Evolutionary conservation across 2,797 vertebrate genomes (phyloP), one percentile per base, ranked within the genome.

Genomic region (Sphaeramia orbicularis): DNA sequence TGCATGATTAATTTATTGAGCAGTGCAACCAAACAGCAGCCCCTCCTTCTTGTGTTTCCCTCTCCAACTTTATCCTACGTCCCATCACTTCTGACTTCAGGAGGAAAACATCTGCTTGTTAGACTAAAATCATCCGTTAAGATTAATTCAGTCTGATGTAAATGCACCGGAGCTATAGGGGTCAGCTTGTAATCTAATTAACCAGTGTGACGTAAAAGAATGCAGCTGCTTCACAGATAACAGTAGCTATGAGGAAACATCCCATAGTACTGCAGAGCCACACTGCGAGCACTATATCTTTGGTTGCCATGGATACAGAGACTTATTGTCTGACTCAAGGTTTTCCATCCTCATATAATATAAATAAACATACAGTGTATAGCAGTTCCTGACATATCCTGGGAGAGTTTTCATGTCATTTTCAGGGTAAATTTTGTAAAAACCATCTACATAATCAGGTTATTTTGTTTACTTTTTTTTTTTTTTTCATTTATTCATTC

Each of bases 1-100:
- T 87, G 90, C 87, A 78, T 89, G 87, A 91, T 86, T 77, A 86
- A 91, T 88, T 53, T 81, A 90, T 80, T 59, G 81, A 90, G 68
- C 37, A 49, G 62, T 54, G 78, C 74, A 63, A 69, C 51, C 51
- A 70, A 51, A 30, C 27, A 30, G 27, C 27, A 41, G 27, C 55
- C 69, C 65, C 65, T 14, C 69, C 71, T 69, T 50, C 47, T 30
- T 14, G 41, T 11, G 12, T 38, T 37, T 18, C 10, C n/a, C 35
- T 14, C 30, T 55, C 19, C 50, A 10, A 30, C 41, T 43, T 38
- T 14, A 47, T 47, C 49, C 6, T 64, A 14, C 10, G 27, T 45
- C n/a, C 51, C 48, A 42, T 65, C 40, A 52, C 36, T 50, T 55
- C 48, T 52, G 51, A 19, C 7, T 47, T 27, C 40, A 41, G 21